phyloP scores from a whole-genome alignment of 2,113 vertebrate species.

The Muscicapa adusta region DNA sequence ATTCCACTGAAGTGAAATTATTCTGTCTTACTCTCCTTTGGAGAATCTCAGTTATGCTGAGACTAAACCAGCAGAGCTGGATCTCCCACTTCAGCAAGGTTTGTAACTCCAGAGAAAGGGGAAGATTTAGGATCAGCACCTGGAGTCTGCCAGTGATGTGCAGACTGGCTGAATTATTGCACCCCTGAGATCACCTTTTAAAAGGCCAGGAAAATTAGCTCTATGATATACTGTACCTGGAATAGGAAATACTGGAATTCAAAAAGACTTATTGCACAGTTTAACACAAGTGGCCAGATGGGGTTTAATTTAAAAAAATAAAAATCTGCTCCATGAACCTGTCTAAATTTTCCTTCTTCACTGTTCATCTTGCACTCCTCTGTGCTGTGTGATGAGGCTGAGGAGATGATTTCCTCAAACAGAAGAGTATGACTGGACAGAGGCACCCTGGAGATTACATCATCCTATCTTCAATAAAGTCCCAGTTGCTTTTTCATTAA shows the following conservation, averaged over 20 bases:
- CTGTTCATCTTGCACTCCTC: background rate
- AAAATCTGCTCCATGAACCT: background rate
- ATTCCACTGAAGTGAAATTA: background rate
- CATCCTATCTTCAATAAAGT: background rate
- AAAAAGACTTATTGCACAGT: background rate
- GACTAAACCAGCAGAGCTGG: background rate
- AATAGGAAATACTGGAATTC: background rate
- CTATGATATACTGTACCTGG: background rate
- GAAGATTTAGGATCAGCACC: background rate
- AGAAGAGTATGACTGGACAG: background rate
- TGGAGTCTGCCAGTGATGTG: background rate
- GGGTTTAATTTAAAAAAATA: background rate
- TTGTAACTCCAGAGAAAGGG: background rate
- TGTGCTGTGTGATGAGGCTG: background rate
- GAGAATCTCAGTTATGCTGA: background rate
- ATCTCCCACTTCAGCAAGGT: background rate
- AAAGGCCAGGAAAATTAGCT: background rate
- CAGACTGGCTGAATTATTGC: background rate
- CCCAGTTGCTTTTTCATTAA: background rate
- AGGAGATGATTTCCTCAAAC: background rate
- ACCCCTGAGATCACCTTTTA: background rate
- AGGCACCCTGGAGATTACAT: background rate
- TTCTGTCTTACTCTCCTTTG: background rate
- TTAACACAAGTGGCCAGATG: background rate
- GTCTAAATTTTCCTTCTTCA: background rate